Evolutionary conservation across 2,888 invertebrate genomes (phyloP).

Genomic region (Xestobium rufovillosum): DNA sequence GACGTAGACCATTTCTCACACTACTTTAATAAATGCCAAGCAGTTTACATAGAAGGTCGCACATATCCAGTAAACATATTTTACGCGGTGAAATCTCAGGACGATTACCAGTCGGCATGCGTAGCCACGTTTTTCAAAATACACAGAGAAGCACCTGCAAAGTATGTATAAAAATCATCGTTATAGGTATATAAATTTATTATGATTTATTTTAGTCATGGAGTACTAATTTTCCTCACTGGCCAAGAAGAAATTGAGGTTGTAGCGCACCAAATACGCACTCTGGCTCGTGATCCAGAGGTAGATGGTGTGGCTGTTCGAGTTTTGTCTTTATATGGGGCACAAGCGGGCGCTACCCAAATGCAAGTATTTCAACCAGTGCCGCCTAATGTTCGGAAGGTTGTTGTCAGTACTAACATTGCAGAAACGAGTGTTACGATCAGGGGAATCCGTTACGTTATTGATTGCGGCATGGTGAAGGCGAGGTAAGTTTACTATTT

Average conservation of each 20-base stretch:
- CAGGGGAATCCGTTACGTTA: constrained; percentile 80
- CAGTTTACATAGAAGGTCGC: constrained; percentile 84
- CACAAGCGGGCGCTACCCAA: constrained; percentile 79
- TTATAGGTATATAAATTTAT: neutral
- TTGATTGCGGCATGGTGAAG: constrained; percentile 90
- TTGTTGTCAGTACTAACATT: constrained; percentile 92
- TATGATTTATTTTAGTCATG: constrained; percentile 56
- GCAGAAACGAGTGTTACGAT: constrained; percentile 98
- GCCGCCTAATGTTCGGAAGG: constrained; percentile 71
- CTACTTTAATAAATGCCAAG: constrained; percentile 82
- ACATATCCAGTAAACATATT: constrained; percentile 73
- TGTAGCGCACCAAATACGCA: constrained; percentile 65
- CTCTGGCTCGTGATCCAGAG: constrained; percentile 59
- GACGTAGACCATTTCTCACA: constrained; percentile 86
- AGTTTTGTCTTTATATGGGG: constrained; percentile 86
- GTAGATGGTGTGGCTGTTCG: constrained; percentile 59
- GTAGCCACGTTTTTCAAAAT: constrained; percentile 85
- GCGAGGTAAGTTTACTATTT: constrained; percentile 51
- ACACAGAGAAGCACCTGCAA: constrained; percentile 70
- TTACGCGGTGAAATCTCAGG: constrained; percentile 62
- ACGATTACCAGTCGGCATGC: constrained; percentile 78
- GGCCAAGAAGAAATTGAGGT: constrained; percentile 96
- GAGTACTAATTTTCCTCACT: constrained; percentile 87
- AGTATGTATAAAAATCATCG: constrained; percentile 50
- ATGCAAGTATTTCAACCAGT: constrained; percentile 75